Evolutionary conservation across 2,888 invertebrate species (phyloP), one percentile per base, ranked within the genome.

Genomic region (Agrotis clavis): DNA sequence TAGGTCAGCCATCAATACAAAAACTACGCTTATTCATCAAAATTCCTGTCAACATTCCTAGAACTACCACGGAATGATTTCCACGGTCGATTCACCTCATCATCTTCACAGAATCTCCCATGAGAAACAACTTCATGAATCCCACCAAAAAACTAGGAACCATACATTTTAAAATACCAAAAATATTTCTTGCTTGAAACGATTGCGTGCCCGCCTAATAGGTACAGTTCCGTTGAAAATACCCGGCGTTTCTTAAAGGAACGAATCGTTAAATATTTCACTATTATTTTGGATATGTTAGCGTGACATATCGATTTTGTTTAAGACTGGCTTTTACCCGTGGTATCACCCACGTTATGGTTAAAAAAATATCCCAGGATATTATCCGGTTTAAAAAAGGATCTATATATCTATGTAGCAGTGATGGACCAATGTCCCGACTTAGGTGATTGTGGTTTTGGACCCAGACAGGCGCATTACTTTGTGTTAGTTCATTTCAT

Each of bases 211-310:
- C n/a, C 57, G 67, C n/a, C 18, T 56, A 75, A 62, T 53, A 48
- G 64, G 9, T 18, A 70, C 19, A 72, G 82, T 86, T 79, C 82
- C 88, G 86, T 87, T 84, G 86, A 83, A 80, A 80, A 84, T 82
- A 75, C 83, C 88, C 73, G 72, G 69, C 92, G 92, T 91, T 90
- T 87, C 90, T 92, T 93, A 92, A 89, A 90, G 93, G 93, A 94
- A 95, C 95, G 93, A 95, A 95, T 95, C 78, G 90, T 84, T 95
- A 95, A 95, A 94, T 94, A 91, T 90, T 87, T 81, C 79, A 48
- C 69, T 57, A 70, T 63, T 67, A 68, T 64, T 68, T 63, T 64
- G 65, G 18, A 56, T 74, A 60, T 66, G 76, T 81, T 82, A 77
- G 89, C 93, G 92, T 93, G 91, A 88, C 90, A 82, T 85, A 93